Evolutionary conservation across 2,888 invertebrate genomes (phyloP).

Genomic region (Anarsia innoxiella): DNA sequence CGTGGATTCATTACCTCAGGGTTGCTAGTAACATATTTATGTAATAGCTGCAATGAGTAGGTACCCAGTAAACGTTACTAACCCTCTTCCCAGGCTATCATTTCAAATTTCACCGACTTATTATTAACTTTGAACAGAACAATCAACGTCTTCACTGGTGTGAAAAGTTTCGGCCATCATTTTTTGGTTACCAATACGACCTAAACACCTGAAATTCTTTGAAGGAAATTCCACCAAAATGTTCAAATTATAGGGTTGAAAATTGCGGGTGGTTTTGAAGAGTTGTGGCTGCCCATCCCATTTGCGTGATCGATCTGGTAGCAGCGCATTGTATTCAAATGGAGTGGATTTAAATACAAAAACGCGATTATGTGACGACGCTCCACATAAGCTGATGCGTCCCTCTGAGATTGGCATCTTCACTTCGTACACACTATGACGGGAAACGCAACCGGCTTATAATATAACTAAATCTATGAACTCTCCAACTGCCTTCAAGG

Average conservation of each 20-base stretch:
- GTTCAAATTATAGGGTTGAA: conserved; percentile 12
- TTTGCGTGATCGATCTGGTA: conserved; percentile 56
- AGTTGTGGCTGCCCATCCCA: conserved; percentile 54
- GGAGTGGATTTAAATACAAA: conserved; percentile 69
- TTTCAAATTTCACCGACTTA: not conserved
- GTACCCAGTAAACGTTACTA: too few relatives aligned
- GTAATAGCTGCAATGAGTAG: too few relatives aligned
- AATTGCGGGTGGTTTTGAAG: conserved; percentile 20
- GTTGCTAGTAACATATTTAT: too few relatives aligned
- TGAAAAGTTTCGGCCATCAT: conserved; percentile 36
- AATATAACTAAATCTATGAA: too few relatives aligned
- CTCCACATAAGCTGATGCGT: conserved; percentile 53
- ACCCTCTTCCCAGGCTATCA: too few relatives aligned
- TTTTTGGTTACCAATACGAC: too few relatives aligned
- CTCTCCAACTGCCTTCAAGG: too few relatives aligned
- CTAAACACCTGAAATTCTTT: conserved; percentile 12
- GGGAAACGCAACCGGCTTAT: conserved; percentile 6
- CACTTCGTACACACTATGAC: conserved; percentile 36
- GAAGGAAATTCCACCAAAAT: conserved; percentile 7
- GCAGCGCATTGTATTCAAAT: conserved; percentile 74
- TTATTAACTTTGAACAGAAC: conserved; percentile 36
- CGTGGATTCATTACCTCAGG: too few relatives aligned
- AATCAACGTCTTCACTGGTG: conserved; percentile 44
- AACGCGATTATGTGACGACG: conserved; percentile 68
- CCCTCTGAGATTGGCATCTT: conserved; percentile 60